Base-by-base conservation (phyloP, 2,888 invertebrate species). In the Apamea crenata region DNA sequence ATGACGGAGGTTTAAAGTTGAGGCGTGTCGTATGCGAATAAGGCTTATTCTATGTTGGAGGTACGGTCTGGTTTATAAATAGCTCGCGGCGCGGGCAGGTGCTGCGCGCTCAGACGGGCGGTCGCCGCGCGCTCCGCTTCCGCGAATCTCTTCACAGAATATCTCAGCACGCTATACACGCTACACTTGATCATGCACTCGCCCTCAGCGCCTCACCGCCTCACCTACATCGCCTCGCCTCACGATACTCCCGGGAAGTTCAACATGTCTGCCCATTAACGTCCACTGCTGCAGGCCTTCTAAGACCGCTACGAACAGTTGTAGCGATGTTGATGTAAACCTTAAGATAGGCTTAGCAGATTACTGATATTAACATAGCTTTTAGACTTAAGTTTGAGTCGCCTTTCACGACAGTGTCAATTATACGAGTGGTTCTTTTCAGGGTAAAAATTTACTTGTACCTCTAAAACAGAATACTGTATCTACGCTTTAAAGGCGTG, bases 41-140 rank as follows among this genome's bases (percentile, higher is more conserved):
- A 91, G 87, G 80, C 90, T 92, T 94, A 92, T 89, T 95, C 94
- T 94, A 92, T 94, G 94, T 91, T 88, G 89, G 91, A 90, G 91
- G 94, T 94, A 93, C 94, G 93, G 94, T 94, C 94, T 93, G 94
- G 94, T 96, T 96, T 96, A 96, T 95, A 96, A 96, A 96, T 96
- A 96, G 96, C 96, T 92, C 77, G 93, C 94, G 94, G 94, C 93
- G 87, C 84, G 90, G 93, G 95, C 95, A 95, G 95, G 96, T 95
- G 95, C 93, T 88, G 90, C 91, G 84, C 90, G 94, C 95, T 94
- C 95, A 96, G 96, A 96, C 96, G 95, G 89, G 89, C 93, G 95
- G 96, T 92, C 96, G 96, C 96, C 96, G 91, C 87, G 93, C 96
- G 96, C 96, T 95, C 90, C 86, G 93, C 95, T 95, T 96, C 96